Percentiles rank a stretch among this genome's conserved stretches.
phyloP scores from a whole-genome alignment of 2,888 invertebrate species.

The Rhimphoctona megacephalus region DNA sequence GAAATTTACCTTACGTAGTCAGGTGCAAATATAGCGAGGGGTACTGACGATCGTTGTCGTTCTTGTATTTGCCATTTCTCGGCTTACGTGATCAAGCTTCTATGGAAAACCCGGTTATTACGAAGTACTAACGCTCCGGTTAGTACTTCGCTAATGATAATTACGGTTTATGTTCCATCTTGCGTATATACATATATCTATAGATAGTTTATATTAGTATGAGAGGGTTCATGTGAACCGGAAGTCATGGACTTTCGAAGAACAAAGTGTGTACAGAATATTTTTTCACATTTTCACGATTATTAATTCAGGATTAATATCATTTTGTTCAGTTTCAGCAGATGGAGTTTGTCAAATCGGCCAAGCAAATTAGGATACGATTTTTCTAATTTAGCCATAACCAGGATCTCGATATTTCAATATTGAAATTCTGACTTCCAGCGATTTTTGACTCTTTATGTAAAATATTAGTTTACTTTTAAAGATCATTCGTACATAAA shows the following conservation, averaged over 20 bases:
- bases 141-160: slow-evolving; percentile 76
- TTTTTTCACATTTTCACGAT: neutral
- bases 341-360: neutral
- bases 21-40: slow-evolving; percentile 49
- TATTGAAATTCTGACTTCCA: neutral
- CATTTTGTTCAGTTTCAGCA: neutral
- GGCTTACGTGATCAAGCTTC: slow-evolving; percentile 59
- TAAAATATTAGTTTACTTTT: neutral
- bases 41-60: slow-evolving; percentile 34
- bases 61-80: slow-evolving; percentile 19
- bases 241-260: neutral
- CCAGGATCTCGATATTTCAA: neutral
- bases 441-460: neutral
- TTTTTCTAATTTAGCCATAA: neutral
- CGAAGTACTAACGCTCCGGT: slow-evolving; percentile 58
- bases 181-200: slow-evolving; percentile 21
- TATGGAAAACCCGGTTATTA: slow-evolving; percentile 68
- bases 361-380: too few relatives aligned
- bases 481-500: neutral
- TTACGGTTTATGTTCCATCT: slow-evolving; percentile 67
- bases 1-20: slow-evolving; percentile 45
- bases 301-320: neutral
- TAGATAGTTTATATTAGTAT: neutral
- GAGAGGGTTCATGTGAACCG: slow-evolving; percentile 7
- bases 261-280: neutral